These are phyloP conservation scores for Lasioglossum morio DNA, from an alignment of 2,888 invertebrate species.

Conservation along the genomic window DNA sequence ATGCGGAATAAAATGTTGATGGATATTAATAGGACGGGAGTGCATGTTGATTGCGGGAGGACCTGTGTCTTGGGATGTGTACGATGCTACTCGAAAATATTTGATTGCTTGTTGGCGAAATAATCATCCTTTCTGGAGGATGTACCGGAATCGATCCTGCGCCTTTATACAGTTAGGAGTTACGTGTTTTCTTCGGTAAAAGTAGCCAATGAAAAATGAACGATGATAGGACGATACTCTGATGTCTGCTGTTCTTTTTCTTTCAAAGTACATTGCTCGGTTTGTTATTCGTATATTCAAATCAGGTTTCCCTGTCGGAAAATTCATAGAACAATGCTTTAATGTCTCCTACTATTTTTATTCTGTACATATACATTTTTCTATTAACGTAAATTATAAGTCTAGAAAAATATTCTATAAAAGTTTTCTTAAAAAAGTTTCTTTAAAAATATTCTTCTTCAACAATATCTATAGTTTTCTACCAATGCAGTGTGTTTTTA, in stretches of 20 bases:
- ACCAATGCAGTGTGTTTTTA: background rate
- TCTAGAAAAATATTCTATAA: background rate
- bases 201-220: background rate
- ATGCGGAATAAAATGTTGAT: conserved; percentile 9
- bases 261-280: no score
- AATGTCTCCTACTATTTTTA: background rate
- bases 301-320: no score
- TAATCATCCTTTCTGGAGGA: background rate
- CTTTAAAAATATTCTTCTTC: no score
- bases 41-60: background rate
- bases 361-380: background rate
- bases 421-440: background rate
- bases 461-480: background rate
- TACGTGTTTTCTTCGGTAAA: background rate
- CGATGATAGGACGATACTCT: background rate
- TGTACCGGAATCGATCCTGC: background rate
- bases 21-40: background rate
- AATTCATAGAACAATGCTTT: no score
- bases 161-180: background rate
- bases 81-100: background rate
- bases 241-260: background rate
- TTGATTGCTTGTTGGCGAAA: background rate
- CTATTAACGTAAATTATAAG: background rate
- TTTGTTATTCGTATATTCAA: no score
- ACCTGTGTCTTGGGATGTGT: background rate